Evolutionary conservation across 1,140 invertebrate genomes (phyloP).

Genomic region (Lasaia peninsularis): DNA sequence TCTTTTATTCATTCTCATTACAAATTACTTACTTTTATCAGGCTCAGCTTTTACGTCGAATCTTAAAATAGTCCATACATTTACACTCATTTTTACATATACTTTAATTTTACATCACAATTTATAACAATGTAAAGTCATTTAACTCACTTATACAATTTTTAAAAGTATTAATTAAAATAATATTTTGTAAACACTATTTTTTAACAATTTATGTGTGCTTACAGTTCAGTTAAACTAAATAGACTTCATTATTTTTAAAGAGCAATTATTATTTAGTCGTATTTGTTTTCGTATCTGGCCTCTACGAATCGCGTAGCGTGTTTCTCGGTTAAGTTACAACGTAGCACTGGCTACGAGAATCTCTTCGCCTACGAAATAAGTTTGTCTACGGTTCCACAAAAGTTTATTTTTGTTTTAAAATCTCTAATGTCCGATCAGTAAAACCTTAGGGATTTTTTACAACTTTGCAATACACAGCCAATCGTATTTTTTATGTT

Average conservation of each 20-base stretch:
- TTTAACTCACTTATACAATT: neutral
- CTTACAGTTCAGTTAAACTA: neutral
- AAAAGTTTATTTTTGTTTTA: too few relatives aligned
- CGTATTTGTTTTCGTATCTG: slow-evolving; percentile 1
- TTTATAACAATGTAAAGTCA: neutral
- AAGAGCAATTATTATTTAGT: neutral
- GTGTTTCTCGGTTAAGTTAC: neutral
- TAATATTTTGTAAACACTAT: neutral
- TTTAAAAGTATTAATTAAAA: neutral
- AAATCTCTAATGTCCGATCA: too few relatives aligned
- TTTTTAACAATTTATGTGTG: neutral
- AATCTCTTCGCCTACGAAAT: neutral
- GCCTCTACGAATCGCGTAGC: slow-evolving; percentile 1
- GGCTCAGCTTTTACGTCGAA: neutral
- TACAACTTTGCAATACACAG: too few relatives aligned
- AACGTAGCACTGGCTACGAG: slow-evolving; percentile 5
- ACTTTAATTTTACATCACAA: neutral
- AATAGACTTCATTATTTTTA: neutral
- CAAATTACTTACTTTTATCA: neutral
- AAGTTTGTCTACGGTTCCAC: neutral
- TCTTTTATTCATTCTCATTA: too few relatives aligned
- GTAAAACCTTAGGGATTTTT: too few relatives aligned
- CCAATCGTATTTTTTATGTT: too few relatives aligned
- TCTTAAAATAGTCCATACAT: neutral
- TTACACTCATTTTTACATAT: neutral